Conservation (phyloP, 2,888 invertebrate genomes). For the Himalopsyche tibetana region DNA sequence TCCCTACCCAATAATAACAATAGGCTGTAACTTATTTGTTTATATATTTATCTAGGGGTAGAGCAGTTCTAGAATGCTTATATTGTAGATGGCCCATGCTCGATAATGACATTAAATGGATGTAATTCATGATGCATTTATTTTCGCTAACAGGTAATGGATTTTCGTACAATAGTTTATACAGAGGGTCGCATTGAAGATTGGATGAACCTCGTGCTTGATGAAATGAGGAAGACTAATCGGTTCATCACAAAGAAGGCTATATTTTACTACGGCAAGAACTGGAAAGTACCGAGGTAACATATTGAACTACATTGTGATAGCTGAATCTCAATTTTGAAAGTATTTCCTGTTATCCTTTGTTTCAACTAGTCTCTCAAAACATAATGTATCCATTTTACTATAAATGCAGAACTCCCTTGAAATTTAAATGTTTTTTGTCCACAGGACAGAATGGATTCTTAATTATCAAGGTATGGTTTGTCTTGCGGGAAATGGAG, state of each 20-base stretch:
- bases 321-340: neutral
- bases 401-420: neutral
- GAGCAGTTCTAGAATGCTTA: neutral
- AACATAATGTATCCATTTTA: too few relatives aligned
- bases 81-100: neutral
- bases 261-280: slow-evolving; percentile 90
- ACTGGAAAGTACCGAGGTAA: slow-evolving; percentile 80
- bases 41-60: neutral
- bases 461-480: slow-evolving; percentile 93
- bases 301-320: neutral
- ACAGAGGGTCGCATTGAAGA: slow-evolving; percentile 91
- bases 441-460: slow-evolving; percentile 90
- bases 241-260: slow-evolving; percentile 91
- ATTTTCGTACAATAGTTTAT: slow-evolving; percentile 83
- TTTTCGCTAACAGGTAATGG: slow-evolving; percentile 78
- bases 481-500: slow-evolving; percentile 88
- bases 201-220: slow-evolving; percentile 92
- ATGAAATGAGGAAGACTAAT: slow-evolving; percentile 91
- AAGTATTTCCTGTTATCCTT: neutral
- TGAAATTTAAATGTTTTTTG: neutral
- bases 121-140: slow-evolving; percentile 1
- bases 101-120: neutral
- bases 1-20: neutral
- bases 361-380: too few relatives aligned
- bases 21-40: neutral